Percentiles rank a stretch among this genome's conserved stretches.
These are phyloP conservation scores for Myrmecobius fasciatus DNA, from an alignment of 2,113 vertebrate species.

Conservation along the genomic window DNA sequence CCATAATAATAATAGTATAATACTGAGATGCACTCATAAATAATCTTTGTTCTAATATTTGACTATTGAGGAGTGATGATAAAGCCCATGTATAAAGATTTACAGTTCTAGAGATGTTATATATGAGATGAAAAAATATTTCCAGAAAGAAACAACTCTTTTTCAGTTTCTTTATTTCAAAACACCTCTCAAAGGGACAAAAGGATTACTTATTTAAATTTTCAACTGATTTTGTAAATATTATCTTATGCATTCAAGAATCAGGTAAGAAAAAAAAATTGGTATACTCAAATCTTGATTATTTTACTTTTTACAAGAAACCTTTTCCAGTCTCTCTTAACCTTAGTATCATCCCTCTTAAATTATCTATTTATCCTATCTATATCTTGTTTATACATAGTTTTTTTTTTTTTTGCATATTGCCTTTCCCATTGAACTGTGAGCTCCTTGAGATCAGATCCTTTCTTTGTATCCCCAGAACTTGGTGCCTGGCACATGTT, in stretches of 20 bases:
- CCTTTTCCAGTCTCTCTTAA: neutral
- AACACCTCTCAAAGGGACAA: neutral
- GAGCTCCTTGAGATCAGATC: neutral
- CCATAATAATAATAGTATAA: too few species aligned
- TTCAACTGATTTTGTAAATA: neutral
- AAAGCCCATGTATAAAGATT: neutral
- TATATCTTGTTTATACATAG: neutral
- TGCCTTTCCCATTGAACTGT: neutral
- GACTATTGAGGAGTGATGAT: neutral
- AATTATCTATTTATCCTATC: neutral
- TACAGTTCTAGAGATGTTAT: neutral
- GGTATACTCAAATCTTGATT: neutral
- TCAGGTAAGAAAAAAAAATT: neutral
- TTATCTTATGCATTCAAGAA: constrained; percentile 7
- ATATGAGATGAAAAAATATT: neutral
- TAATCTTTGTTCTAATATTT: neutral
- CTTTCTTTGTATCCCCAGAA: neutral
- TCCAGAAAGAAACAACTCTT: neutral
- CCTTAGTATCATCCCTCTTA: neutral
- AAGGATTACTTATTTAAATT: neutral
- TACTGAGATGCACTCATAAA: neutral
- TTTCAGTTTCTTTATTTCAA: neutral
- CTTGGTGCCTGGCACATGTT: neutral
- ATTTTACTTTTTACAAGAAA: neutral
- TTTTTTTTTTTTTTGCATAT: neutral